These are phyloP conservation scores for Eurytoma californica DNA, from an alignment of 2,888 invertebrate species.

Conservation along the genomic window DNA sequence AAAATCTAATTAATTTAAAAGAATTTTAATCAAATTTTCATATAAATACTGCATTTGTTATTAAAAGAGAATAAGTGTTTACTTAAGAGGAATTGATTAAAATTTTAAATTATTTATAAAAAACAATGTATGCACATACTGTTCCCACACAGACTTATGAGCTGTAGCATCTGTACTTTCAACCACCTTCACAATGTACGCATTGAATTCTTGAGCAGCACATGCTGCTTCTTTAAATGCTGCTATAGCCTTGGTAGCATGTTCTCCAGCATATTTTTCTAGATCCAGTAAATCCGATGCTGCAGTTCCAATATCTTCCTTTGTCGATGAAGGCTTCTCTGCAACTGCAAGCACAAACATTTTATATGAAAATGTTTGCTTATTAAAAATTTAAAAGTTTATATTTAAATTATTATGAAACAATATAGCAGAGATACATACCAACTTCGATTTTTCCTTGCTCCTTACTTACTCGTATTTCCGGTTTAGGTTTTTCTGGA, in stretches of 20 bases:
- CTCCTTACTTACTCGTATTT: constrained; percentile 75
- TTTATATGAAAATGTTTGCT: not conserved
- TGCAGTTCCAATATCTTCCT: constrained; percentile 55
- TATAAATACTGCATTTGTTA: no score
- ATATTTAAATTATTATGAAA: not conserved
- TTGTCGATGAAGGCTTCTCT: constrained; percentile 65
- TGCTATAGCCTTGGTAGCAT: constrained; percentile 81
- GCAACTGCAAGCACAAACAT: constrained; percentile 60
- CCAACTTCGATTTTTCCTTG: constrained; percentile 71
- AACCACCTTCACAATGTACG: constrained; percentile 66
- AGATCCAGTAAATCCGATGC: constrained; percentile 76
- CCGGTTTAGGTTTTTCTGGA: constrained; percentile 67
- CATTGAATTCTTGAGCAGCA: constrained; percentile 78
- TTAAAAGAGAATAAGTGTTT: no score
- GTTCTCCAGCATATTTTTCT: constrained; percentile 77
- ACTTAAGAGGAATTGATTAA: no score
- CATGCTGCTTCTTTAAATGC: constrained; percentile 81
- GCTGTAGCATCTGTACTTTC: constrained; percentile 62
- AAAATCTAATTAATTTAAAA: not conserved
- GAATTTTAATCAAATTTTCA: no score
- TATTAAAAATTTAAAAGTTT: not conserved
- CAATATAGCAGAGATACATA: constrained; percentile 61
- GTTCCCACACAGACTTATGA: constrained; percentile 8
- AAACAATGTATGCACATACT: no score
- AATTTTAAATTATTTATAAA: not conserved